Base-by-base conservation (phyloP, 2,888 invertebrate genomes). In the Pomacea canaliculata region DNA sequence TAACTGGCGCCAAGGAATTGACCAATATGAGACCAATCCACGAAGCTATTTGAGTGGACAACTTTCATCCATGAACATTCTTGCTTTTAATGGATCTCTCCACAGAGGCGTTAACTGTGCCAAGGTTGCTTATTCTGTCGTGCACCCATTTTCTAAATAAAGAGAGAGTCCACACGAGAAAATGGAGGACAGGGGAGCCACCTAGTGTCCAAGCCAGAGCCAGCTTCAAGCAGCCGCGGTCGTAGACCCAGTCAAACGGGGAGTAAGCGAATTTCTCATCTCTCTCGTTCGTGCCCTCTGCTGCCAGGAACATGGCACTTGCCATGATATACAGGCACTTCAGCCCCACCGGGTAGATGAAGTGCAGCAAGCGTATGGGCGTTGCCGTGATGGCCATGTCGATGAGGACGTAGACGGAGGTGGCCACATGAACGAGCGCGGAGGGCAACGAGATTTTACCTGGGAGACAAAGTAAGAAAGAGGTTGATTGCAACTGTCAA, bases 241-340 rank as follows among this genome's bases (percentile, higher is more conserved):
- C 23, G 23, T 18, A 12, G 10, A 27, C 77, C 77, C 83, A 96
- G 91, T 96, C 94, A 84, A 96, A 90, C 85, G 95, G 93, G 70
- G 94, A 94, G 91, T 96, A 96, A 37, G 96, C 94, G 87, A 93
- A 94, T 67, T 91, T 91, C 63, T 92, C 90, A 48, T 94, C 94
- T 82, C 92, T 92, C 82, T 93, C 93, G 88, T 94, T 93, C 10
- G 93, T 92, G 46, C 95, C 96, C 51, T 95, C 88, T 1, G 76
- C 68, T 3, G 82, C 79, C 88, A 88, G 89, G 76, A 84, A 87
- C n/a, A 86, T 83, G 60, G 81, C 74, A 56, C 81, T 85, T 77
- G 86, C 87, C 18, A 80, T 51, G 12, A 83, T 62, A 78, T 87
- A 88, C 10, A 78, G 66, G 0, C 76, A 1, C 0, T 85, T 84